Percentiles rank a stretch among this genome's conserved stretches.
Conservation (phyloP, 1,140 invertebrate species). For the Drosophila lini region DNA sequence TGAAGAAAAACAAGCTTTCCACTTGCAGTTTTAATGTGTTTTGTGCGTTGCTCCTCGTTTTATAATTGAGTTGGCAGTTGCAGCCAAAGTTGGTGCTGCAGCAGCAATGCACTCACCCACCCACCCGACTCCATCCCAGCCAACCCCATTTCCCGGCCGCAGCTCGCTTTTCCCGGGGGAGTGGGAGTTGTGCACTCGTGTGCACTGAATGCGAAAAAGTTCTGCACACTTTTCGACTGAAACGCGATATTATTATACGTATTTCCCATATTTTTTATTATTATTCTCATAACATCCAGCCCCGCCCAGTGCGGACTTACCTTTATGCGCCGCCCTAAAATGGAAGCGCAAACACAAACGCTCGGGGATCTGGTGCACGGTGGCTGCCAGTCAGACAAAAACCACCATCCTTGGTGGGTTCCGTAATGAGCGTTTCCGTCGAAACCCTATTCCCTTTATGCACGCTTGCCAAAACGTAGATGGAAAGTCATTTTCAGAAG, state of each 20-base stretch:
- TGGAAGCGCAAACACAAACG: slow-evolving; percentile 29
- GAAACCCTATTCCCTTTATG: slow-evolving; percentile 34
- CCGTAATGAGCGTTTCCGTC: slow-evolving; percentile 71
- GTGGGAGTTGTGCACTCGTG: slow-evolving; percentile 66
- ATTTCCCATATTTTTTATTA: slow-evolving; percentile 39
- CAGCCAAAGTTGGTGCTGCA: slow-evolving; percentile 39
- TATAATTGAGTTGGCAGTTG: slow-evolving; percentile 79
- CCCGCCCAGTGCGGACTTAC: slow-evolving; percentile 32
- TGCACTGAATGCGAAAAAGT: slow-evolving; percentile 81
- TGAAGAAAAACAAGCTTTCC: slow-evolving; percentile 63
- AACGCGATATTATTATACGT: slow-evolving; percentile 66
- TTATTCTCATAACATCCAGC: slow-evolving; percentile 34
- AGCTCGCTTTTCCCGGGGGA: slow-evolving; percentile 1
- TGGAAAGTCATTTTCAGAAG: background rate
- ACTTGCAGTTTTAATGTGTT: slow-evolving; percentile 82
- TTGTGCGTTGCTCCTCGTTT: slow-evolving; percentile 73
- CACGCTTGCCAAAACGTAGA: slow-evolving; percentile 3
- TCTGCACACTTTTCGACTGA: slow-evolving; percentile 66
- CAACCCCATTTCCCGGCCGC: slow-evolving; percentile 10
- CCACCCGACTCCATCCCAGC: background rate
- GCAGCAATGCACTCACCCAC: slow-evolving; percentile 27
- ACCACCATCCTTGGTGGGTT: slow-evolving; percentile 50
- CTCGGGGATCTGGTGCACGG: slow-evolving; percentile 43
- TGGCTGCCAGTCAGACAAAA: slow-evolving; percentile 16
- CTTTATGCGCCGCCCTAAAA: slow-evolving; percentile 58